A percentile compares a stretch with the other conserved stretches of the same genome.
Conservation (phyloP, 2,113 vertebrate genomes). For the Xenotilapia leptura region DNA sequence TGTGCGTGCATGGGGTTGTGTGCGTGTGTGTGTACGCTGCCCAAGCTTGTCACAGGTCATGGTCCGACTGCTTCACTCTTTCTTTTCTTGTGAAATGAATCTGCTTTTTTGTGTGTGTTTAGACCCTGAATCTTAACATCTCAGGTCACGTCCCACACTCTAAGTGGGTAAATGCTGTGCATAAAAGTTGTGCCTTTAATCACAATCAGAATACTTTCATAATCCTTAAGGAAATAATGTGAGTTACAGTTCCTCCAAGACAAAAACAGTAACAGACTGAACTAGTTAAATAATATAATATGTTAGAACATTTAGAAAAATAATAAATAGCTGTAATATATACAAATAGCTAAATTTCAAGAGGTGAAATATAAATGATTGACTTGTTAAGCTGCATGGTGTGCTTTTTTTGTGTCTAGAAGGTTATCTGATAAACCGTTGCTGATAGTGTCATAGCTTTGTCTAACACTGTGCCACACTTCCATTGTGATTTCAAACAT, state of each 20-base stretch:
- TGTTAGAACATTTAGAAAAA: not conserved
- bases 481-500: constrained; percentile 6
- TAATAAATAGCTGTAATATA: not conserved
- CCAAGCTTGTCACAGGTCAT: constrained; percentile 36
- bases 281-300: not conserved
- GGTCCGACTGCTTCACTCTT: not conserved
- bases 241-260: not conserved
- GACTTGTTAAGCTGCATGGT: not conserved
- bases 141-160: not conserved
- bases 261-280: not conserved
- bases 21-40: not conserved
- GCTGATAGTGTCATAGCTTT: not conserved
- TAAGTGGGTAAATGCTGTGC: not conserved
- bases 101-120: not conserved
- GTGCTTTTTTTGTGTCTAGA: not conserved
- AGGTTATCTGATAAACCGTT: not conserved
- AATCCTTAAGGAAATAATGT: not conserved
- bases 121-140: not conserved
- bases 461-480: not conserved
- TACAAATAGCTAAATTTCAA: not conserved
- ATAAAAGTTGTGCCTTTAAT: not conserved
- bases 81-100: not conserved
- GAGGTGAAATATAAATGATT: not conserved
- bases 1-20: not conserved
- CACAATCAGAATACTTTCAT: not conserved